Evolutionary conservation across 2,888 invertebrate species (phyloP), one percentile per base, ranked within the genome.

Genomic region (Melieria omissa): DNA sequence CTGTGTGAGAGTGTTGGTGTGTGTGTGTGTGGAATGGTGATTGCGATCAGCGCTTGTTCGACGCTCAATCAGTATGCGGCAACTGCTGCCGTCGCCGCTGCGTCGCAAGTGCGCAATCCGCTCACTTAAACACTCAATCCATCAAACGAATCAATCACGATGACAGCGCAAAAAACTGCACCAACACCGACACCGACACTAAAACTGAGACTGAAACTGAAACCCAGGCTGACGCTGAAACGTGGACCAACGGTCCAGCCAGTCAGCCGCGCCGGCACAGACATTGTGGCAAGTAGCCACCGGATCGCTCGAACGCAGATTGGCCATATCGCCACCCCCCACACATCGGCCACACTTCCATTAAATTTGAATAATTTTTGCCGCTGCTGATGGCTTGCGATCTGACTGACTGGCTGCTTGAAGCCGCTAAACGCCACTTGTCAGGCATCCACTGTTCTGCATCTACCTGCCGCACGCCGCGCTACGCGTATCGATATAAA

Each of bases 71-170:
- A 29, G 29, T 58, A 68, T 68, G 68, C 60, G 62, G 55, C 55
- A 62, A 67, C 60, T 67, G 60, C 49, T 61, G 60, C 47, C 67
- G 67, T 41, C 67, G 47, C 61, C 42, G 67, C 16, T 67, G 60
- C 60, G 67, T 52, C 60, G 16, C 29, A 6, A 5, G 12, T 55
- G 16, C 55, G 16, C 55, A 55, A 57, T 55, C 41, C 64, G 14
- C 76, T 71, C 54, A 29, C 54, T 79, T 76, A 74, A 70, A 73
- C 75, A 82, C 81, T 80, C 81, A 81, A 83, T 83, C 83, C 80
- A 83, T 83, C 83, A 83, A 83, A 82, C 81, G 82, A 81, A 83
- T 83, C 83, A 83, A 83, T 83, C 84, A 83, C 77, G 82, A 81
- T 83, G 82, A 83, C 84, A 83, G 83, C 78, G 77, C 73, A 78